Conservation (phyloP, 1,140 invertebrate genomes). For the Elysia chlorotica region DNA sequence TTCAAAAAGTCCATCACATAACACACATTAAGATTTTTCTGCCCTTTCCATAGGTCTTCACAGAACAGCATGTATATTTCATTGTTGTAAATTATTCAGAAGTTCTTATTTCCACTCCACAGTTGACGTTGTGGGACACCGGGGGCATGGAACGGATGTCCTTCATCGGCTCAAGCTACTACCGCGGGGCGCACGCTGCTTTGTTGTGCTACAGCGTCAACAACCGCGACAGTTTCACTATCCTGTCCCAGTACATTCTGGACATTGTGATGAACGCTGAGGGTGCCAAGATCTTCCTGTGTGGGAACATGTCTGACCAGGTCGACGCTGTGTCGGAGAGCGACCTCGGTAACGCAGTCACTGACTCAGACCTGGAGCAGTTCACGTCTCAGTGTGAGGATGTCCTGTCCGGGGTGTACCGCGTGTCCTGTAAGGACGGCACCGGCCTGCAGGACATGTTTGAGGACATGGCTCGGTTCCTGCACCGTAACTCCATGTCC, state of each 20-base stretch:
- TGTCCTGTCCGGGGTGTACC: constrained; percentile 84
- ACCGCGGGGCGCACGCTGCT: constrained; percentile 53
- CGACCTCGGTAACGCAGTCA: constrained; percentile 68
- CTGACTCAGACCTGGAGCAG: constrained; percentile 85
- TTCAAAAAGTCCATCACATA: too few species aligned
- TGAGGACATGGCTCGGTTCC: constrained; percentile 75
- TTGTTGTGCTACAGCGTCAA: constrained; percentile 72
- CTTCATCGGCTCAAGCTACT: constrained; percentile 56
- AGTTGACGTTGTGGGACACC: constrained; percentile 59
- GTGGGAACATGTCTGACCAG: constrained; percentile 50
- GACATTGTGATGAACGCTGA: constrained; percentile 58
- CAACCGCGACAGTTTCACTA: constrained; percentile 69
- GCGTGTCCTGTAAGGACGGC: constrained; percentile 88
- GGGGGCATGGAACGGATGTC: constrained; percentile 59
- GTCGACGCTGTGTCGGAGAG: constrained; percentile 45
- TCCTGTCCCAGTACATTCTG: constrained; percentile 55
- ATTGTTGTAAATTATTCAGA: not conserved
- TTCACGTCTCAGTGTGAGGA: constrained; percentile 94
- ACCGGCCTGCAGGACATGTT: constrained; percentile 91
- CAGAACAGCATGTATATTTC: constrained; percentile 1
- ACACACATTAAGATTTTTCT: too few species aligned
- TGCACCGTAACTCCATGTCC: constrained; percentile 44
- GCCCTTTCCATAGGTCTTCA: too few species aligned
- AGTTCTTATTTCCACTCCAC: constrained; percentile 10
- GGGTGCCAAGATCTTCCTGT: constrained; percentile 54